A percentile compares a stretch with the other conserved stretches of the same genome.
These are phyloP conservation scores for Pseudomyrmex dendroicus DNA, from an alignment of 1,140 invertebrate species.

Conservation along the genomic window DNA sequence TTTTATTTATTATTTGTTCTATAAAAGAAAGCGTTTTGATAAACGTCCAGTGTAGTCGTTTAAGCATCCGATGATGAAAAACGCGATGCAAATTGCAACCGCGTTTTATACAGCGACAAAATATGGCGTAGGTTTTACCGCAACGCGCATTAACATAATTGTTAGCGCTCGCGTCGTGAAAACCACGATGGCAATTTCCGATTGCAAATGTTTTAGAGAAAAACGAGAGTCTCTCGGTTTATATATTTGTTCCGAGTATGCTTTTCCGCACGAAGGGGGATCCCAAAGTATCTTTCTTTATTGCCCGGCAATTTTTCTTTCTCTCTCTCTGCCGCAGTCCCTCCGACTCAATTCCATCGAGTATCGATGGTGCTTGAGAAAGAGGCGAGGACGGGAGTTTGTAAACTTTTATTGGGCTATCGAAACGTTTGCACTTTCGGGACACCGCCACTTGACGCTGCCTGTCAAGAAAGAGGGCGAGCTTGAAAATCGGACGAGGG, in stretches of 20 bases:
- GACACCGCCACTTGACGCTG: slow-evolving; percentile 60
- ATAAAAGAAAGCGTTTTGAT: neutral
- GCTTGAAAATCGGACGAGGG: slow-evolving; percentile 56
- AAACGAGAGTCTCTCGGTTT: neutral
- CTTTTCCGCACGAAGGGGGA: slow-evolving; percentile 29
- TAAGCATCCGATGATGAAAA: slow-evolving; percentile 23
- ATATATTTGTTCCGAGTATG: slow-evolving; percentile 27
- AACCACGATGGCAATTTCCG: slow-evolving; percentile 20
- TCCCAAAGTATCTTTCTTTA: slow-evolving; percentile 43
- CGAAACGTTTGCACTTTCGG: slow-evolving; percentile 76
- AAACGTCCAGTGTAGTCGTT: neutral
- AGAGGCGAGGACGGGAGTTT: slow-evolving; percentile 67
- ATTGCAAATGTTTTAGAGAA: slow-evolving; percentile 5
- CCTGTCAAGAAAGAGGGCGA: slow-evolving; percentile 60
- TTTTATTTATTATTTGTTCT: neutral
- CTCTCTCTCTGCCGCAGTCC: slow-evolving; percentile 1
- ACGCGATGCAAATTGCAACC: slow-evolving; percentile 20
- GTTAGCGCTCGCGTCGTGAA: neutral
- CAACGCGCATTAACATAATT: slow-evolving; percentile 37
- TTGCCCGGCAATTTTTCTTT: slow-evolving; percentile 8
- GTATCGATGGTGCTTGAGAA: slow-evolving; percentile 78
- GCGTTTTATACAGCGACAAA: neutral
- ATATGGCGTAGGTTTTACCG: neutral
- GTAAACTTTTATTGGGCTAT: slow-evolving; percentile 76
- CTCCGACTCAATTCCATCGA: slow-evolving; percentile 70